These are phyloP conservation scores for Phoebastria nigripes DNA, from an alignment of 2,797 vertebrate genomes.

Conservation along the genomic window DNA sequence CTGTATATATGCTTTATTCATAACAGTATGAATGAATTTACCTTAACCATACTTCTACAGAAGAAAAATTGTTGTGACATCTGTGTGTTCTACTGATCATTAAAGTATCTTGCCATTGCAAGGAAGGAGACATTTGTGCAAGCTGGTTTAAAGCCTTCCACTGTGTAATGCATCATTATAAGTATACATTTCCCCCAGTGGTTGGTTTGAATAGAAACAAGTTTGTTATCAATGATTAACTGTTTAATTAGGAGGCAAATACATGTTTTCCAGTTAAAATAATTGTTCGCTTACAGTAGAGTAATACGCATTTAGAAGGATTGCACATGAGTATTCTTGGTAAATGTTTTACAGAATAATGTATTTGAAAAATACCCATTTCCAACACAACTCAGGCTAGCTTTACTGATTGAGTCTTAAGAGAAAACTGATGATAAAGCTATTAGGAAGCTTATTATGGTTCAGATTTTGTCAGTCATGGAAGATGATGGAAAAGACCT, in stretches of 20 bases:
- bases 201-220: neutral
- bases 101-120: neutral
- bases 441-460: neutral
- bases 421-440: neutral
- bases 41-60: neutral
- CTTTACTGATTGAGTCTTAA: neutral
- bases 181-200: neutral
- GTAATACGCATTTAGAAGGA: neutral
- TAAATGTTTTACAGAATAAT: neutral
- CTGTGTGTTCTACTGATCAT: neutral
- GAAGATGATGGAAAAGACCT: constrained; percentile 62
- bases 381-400: neutral
- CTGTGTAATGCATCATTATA: neutral
- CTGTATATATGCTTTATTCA: constrained; percentile 50
- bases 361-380: neutral
- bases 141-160: neutral
- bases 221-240: neutral
- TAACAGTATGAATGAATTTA: neutral
- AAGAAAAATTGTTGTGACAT: neutral
- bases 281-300: neutral
- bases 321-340: neutral
- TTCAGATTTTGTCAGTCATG: neutral
- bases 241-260: neutral
- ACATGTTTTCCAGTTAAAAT: neutral
- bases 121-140: neutral